Percentiles rank a stretch among this genome's conserved stretches.
These are phyloP conservation scores for Gymnocephalus cernua DNA, from an alignment of 2,113 vertebrate species.

Conservation along the genomic window DNA sequence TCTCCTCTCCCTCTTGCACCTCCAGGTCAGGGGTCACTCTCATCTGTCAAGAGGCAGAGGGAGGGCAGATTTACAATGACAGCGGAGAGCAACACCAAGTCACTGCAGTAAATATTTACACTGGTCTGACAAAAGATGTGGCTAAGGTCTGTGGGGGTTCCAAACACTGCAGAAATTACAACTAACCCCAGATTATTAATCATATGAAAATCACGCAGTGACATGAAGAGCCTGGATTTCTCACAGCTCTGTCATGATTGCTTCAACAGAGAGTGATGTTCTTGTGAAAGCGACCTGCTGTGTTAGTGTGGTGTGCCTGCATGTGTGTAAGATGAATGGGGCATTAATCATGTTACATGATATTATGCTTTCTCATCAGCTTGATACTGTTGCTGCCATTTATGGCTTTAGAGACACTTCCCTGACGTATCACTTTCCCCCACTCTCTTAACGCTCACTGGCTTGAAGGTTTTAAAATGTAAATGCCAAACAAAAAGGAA, in stretches of 20 bases:
- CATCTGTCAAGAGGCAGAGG: constrained; percentile 75
- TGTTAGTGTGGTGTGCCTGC: constrained; percentile 38
- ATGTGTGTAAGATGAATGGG: constrained; percentile 57
- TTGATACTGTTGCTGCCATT: constrained; percentile 45
- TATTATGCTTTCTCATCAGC: constrained; percentile 58
- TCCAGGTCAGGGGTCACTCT: constrained; percentile 77
- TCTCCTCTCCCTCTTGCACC: constrained; percentile 69
- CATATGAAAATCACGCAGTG: constrained; percentile 43
- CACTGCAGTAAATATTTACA: constrained; percentile 82
- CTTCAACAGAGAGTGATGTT: constrained; percentile 54
- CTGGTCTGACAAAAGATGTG: constrained; percentile 78
- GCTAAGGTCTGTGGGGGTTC: constrained; percentile 62
- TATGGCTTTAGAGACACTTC: constrained; percentile 54
- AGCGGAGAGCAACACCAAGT: constrained; percentile 72
- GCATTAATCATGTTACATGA: constrained; percentile 68
- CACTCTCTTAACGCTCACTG: constrained; percentile 7
- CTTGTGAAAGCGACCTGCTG: constrained; percentile 52
- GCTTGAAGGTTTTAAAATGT: background rate
- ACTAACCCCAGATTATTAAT: constrained; percentile 65
- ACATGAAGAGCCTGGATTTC: constrained; percentile 56
- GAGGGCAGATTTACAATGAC: constrained; percentile 80
- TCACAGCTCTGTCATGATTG: constrained; percentile 54
- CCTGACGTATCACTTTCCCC: constrained; percentile 56
- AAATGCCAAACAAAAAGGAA: constrained; percentile 8
- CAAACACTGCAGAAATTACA: constrained; percentile 66